Base-by-base conservation (phyloP, 1,140 invertebrate species). In the Drosophila parabipectinata region DNA sequence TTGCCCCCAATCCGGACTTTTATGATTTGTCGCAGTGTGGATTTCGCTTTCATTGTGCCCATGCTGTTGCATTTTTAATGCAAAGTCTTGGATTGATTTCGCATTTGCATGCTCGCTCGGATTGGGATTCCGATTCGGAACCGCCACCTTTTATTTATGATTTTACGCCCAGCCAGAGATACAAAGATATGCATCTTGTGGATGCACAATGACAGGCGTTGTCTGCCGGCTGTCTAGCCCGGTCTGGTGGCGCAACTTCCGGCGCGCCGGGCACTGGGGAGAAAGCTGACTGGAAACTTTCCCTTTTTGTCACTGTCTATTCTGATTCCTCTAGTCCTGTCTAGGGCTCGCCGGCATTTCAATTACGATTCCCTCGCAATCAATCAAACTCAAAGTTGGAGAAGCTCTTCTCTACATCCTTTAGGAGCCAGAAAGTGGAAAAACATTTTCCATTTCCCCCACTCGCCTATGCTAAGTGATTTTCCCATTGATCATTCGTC, bases 361-460 rank as follows among this genome's bases (percentile, higher is more conserved):
- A 85, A 88, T 85, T 88, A 82, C 64, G 58, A 61, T 58, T 60
- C 78, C 58, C 34, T 52, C 66, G 82, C 82, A 72, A 85, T 85
- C 82, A 87, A 85, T 87, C 82, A 88, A 79, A 78, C 69, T 82
- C 71, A 72, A 82, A 76, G 82, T 72, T 87, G 18, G 51, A 78
- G 78, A 59, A 81, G 73, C 63, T 77, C 58, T 66, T 10, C 47
- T 28, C 41, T 34, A 59, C 48, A 60, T 54, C 37, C 45, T 21
- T 21, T 48, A n/a, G 30, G 41, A 58, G 55, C 51, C 41, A 48
- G 32, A 60, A 52, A 50, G 67, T 61, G 68, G 71, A 72, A 63
- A 75, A 71, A 57, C 66, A 67, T 60, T 77, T 72, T 74, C 58
- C 79, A 64, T 82, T 69, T 69, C 48, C 60, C 51, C 14, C 28